Percentiles rank a stretch among this genome's conserved stretches.
phyloP scores from a whole-genome alignment of 2,888 invertebrate genomes.

The Frankliniella intonsa region DNA sequence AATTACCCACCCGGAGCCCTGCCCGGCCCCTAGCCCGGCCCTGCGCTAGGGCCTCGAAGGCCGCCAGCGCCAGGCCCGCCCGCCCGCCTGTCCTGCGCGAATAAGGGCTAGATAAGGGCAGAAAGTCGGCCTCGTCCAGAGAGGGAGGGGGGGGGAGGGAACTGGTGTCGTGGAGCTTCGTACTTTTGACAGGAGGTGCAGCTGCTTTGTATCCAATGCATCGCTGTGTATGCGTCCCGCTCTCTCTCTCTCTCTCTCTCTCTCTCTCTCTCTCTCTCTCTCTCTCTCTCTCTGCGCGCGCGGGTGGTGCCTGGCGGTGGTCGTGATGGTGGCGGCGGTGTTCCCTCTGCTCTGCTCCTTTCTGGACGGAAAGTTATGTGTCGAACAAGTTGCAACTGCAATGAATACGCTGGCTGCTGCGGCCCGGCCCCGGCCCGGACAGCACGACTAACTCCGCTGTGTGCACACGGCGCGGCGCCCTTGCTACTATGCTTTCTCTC shows the following conservation, averaged over 20 bases:
- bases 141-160: not conserved
- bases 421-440: too few relatives aligned
- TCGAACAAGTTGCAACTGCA: conserved; percentile 26
- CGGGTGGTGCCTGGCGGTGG: not conserved
- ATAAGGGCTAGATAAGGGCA: too few relatives aligned
- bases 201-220: not conserved
- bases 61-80: too few relatives aligned
- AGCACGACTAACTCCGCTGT: too few relatives aligned
- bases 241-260: not conserved
- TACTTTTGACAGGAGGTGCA: not conserved
- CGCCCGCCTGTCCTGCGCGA: too few relatives aligned
- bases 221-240: too few relatives aligned
- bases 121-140: not conserved
- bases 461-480: too few relatives aligned
- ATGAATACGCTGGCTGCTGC: not conserved
- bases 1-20: not conserved
- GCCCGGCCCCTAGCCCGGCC: too few relatives aligned
- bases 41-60: not conserved
- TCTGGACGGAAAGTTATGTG: conserved; percentile 11
- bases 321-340: not conserved
- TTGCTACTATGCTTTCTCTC: too few relatives aligned
- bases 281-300: not conserved
- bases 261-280: not conserved
- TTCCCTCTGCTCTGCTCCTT: not conserved
- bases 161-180: not conserved